Evolutionary conservation across 2,113 vertebrate species (phyloP), one percentile per base, ranked within the genome.

Genomic region (Tetrao urogallus): DNA sequence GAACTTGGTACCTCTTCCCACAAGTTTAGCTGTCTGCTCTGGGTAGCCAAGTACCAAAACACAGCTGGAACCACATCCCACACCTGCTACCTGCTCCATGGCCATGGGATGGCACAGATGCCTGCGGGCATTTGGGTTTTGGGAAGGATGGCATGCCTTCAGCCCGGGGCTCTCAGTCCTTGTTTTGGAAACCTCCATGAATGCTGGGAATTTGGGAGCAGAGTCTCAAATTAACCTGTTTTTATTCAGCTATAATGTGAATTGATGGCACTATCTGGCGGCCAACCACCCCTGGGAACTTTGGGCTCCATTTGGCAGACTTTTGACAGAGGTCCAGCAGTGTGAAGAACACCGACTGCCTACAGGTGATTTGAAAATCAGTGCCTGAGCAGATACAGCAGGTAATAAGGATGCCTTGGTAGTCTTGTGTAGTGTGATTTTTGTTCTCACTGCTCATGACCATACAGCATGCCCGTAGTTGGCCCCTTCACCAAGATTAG

Each of bases 11-110:
- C 18, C 6, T 80, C 86, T 65, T 95, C 82, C 84, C 82, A 82
- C 72, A 56, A 70, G 82, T 81, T 92, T 77, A 77, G 30, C 77
- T 25, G 16, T 82, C 89, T 92, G 89, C 74, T 42, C n/a, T 88
- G 50, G 67, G 80, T 73, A 86, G 81, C 76, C 76, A 70, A 78
- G 57, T 19, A 64, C 73, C 2, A 1, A 43, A 66, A 7, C 28
- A 3, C 36, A 67, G 34, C 42, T 1, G 2, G 67, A 56, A 64
- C 58, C 0, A 0, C 28, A 42, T 48, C 22, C 52, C 15, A 15
- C 52, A 30, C 52, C 65, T 34, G 34, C 74, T 60, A 27, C 91
- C 66, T 91, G 81, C 77, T 79, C 71, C 58, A 45, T 58, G 0
- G 42, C 24, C 1, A 0, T 1, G 2, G 42, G 19, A n/a, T 47